A percentile compares a stretch with the other conserved stretches of the same genome.
These are phyloP conservation scores for Drosophila mayri DNA, from an alignment of 1,140 invertebrate species.

Conservation along the genomic window DNA sequence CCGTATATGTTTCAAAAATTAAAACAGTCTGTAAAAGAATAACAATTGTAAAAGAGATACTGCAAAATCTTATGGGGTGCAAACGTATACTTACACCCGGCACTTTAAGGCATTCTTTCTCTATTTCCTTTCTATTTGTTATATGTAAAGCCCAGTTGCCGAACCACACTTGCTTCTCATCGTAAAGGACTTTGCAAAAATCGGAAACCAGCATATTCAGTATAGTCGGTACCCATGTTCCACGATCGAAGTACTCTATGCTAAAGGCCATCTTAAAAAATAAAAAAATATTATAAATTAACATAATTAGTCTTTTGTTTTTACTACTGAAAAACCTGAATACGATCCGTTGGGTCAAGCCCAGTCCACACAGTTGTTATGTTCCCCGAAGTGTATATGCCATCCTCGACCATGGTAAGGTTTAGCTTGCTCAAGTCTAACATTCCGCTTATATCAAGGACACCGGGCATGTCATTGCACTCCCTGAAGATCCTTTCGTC, in stretches of 20 bases:
- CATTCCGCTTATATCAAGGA: background rate
- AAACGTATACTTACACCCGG: background rate
- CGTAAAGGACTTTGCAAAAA: background rate
- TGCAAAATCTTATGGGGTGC: too few species aligned
- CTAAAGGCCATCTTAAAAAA: background rate
- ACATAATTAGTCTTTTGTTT: too few species aligned
- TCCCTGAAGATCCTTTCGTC: background rate
- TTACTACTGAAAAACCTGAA: background rate
- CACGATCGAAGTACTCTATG: background rate
- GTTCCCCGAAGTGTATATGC: background rate
- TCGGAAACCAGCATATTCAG: background rate
- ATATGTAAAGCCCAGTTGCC: background rate
- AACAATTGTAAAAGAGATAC: too few species aligned
- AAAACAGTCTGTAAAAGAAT: too few species aligned
- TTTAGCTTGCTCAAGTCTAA: background rate
- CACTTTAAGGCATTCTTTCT: background rate
- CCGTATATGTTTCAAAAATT: too few species aligned
- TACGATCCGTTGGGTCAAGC: background rate
- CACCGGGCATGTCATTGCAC: background rate
- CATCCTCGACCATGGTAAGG: background rate
- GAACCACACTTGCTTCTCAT: background rate
- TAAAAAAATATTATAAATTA: too few species aligned
- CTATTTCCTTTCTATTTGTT: background rate
- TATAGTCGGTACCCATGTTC: conserved; percentile 2
- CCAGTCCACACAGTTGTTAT: background rate